Evolutionary conservation across 2,888 invertebrate species (phyloP), one percentile per base, ranked within the genome.

Genomic region (Acrobasis suavella): DNA sequence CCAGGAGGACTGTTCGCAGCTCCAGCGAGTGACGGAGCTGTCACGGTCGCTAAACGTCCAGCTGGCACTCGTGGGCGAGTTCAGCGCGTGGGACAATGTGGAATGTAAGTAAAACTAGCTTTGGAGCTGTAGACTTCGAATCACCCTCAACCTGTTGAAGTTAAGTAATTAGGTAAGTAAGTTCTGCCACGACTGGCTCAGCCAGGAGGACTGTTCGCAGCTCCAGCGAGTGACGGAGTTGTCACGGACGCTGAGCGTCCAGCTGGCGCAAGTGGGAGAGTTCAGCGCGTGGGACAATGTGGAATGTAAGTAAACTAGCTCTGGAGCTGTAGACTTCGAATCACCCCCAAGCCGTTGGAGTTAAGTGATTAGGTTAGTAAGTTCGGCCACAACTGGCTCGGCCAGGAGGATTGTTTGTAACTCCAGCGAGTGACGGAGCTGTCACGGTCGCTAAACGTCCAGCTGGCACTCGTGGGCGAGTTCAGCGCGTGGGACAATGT

Each of bases 51-150:
- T 75, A 61, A 72, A 75, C 15, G 65, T 84, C 8, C 83, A 82
- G 60, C 67, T 89, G 46, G 83, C 78, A 3, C 70, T 89, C 65
- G 63, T 88, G 39, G 92, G 92, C 1, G 92, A 92, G 66, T 88
- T 92, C 69, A 68, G 75, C 46, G 70, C 74, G 50, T 85, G 83
- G 77, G 85, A 85, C 50, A 92, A 91, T 72, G 80, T 90, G 15
- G 69, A 76, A 70, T 78, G 92, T 92, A 60, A 87, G 87, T 87
- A 60, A 64, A 60, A 59, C 17, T 52, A 6, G 51, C 3, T 1
- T 38, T 55, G 6, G 22, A 22, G 22, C 22, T 22, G 22, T 22
- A 22, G 2, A 22, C 22, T 22, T 22, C 22, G 22, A 22, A 22
- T 22, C 22, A 22, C 22, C 22, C 22, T 22, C 22, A 22, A 22